phyloP scores from a whole-genome alignment of 2,888 invertebrate genomes.

The Entomobrya multifasciata region DNA sequence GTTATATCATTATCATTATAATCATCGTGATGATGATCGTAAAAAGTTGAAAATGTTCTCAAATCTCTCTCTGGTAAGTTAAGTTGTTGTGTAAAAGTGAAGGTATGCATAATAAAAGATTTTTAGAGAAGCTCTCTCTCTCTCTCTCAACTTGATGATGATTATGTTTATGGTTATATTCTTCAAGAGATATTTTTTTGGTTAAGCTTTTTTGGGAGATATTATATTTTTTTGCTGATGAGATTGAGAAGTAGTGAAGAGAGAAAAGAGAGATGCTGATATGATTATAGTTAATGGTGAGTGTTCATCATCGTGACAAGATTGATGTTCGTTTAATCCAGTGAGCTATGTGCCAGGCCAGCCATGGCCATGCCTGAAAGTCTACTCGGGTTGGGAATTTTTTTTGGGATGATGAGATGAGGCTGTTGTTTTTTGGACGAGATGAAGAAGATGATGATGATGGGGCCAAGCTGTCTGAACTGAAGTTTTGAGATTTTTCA shows the following conservation, averaged over 20 bases:
- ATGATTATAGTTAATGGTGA: conserved; percentile 63
- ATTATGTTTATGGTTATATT: no score
- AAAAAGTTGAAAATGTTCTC: conserved; percentile 23
- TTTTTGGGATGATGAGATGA: background rate
- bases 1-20: conserved; percentile 9
- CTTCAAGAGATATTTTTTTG: no score
- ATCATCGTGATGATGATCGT: background rate
- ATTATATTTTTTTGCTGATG: no score
- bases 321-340: conserved; percentile 58
- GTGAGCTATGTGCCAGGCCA: conserved; percentile 50
- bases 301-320: conserved; percentile 64
- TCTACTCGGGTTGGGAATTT: background rate
- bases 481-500: conserved; percentile 27
- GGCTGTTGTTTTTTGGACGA: background rate
- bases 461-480: conserved; percentile 66
- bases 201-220: no score
- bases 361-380: conserved; percentile 1
- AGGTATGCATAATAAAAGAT: conserved; percentile 47
- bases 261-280: conserved; percentile 48
- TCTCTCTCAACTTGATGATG: background rate
- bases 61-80: background rate
- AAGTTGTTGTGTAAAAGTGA: conserved; percentile 24
- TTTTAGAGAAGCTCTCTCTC: conserved; percentile 3
- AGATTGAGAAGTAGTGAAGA: conserved; percentile 16
- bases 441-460: conserved; percentile 38